Evolutionary conservation across 1,140 invertebrate genomes (phyloP).

Genomic region (Drosophila biarmipes): DNA sequence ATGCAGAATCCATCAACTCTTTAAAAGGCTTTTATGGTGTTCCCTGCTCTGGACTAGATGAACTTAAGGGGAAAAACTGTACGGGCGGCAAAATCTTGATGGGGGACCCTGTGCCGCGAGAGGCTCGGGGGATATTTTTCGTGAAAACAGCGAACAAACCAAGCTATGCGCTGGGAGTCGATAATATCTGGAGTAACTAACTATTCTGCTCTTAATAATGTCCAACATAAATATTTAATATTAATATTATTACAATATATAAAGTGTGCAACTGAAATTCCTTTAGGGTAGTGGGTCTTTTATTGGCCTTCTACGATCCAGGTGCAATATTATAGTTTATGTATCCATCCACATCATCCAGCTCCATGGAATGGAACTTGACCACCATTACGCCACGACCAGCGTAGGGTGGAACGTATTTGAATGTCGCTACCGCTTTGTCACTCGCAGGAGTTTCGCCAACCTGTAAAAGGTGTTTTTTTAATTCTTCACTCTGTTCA

Average conservation of each 20-base stretch:
- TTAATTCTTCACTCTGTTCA: background rate
- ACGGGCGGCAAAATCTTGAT: constrained; percentile 85
- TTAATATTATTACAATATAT: constrained; percentile 38
- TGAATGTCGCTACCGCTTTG: constrained; percentile 88
- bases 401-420: constrained; percentile 88
- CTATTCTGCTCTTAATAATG: background rate
- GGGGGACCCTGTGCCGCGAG: constrained; percentile 86
- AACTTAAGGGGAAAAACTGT: constrained; percentile 86
- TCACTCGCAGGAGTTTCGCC: constrained; percentile 87
- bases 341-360: constrained; percentile 93
- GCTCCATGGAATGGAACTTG: constrained; percentile 92
- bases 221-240: constrained; percentile 7
- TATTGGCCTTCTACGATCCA: constrained; percentile 64
- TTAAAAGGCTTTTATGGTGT: constrained; percentile 86
- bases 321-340: constrained; percentile 86
- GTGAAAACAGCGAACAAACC: constrained; percentile 86
- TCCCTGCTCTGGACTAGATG: constrained; percentile 87
- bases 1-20: constrained; percentile 88
- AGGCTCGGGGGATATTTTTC: constrained; percentile 87
- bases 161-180: constrained; percentile 85
- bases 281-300: constrained; percentile 1
- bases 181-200: constrained; percentile 35
- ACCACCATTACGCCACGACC: constrained; percentile 91
- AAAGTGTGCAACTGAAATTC: background rate
- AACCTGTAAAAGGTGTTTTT: constrained; percentile 38